Evolutionary conservation across 1,140 invertebrate species (phyloP), one percentile per base, ranked within the genome.

Genomic region (Achatina immaculata): DNA sequence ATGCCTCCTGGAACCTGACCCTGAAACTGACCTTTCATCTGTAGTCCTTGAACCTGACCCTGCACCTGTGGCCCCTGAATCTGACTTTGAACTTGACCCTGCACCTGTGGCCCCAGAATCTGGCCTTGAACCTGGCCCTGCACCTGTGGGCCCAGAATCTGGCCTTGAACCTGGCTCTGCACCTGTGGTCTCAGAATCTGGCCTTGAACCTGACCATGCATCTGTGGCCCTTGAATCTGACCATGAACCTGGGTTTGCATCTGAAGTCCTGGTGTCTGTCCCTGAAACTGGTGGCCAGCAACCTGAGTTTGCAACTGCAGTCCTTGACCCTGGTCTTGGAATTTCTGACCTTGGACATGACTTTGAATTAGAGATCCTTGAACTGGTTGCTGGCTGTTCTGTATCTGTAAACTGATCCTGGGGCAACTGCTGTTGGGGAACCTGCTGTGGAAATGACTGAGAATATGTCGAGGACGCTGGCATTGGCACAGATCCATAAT

Each of bases 1-100:
- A 31, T 31, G 14, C 43, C 45, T 14, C 11, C 19, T 19, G 14
- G 65, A 31, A 14, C 21, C 36, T 74, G 80, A 72, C 31, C 38
- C 43, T 80, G 77, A 40, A 40, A 55, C 43, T 65, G 75, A 34
- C n/a, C 77, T 48, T 40, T 9, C 42, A 24, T 34, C 62, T 78
- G 77, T 14, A 21, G 55, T 14, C 55, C 55, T 9, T 58, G 55
- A 24, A 24, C 28, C 58, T 31, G 58, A 62, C 28, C 3, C 31
- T 62, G 58, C 6, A 62, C 4, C 58, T 62, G 58, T 2, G 58
- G 1, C 2, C n/a, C 58, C 31, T 28, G 58, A 62, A 31, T 4
- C 24, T 58, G 55, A 58, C 21, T n/a, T 58, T 14, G 55, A 11
- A 58, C n/a, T 28, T 62, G 58, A 28, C 58, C 58, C 16, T 62